Conservation (phyloP, 2,113 vertebrate genomes). For the Phylloscopus trochilus region DNA sequence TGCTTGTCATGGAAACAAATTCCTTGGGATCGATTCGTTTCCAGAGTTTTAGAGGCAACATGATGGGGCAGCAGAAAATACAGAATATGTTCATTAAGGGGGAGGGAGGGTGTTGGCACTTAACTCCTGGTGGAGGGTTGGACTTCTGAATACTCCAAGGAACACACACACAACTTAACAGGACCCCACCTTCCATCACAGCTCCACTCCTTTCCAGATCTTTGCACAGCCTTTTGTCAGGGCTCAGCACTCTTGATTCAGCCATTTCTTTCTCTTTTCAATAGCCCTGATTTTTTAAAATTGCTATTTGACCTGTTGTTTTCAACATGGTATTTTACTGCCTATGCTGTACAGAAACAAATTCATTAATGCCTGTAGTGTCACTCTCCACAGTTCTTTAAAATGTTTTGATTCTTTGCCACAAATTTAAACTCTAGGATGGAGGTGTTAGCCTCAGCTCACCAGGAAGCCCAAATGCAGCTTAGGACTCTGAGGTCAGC, state of each 20-base stretch:
- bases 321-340: neutral
- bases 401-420: neutral
- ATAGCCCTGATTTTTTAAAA: neutral
- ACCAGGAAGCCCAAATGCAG: neutral
- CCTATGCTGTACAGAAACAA: neutral
- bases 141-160: neutral
- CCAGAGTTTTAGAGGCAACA: neutral
- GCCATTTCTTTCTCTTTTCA: neutral
- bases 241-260: neutral
- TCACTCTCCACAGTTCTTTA: neutral
- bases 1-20: slow-evolving; percentile 36
- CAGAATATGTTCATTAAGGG: neutral
- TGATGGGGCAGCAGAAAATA: neutral
- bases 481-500: neutral
- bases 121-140: neutral
- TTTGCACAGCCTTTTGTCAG: neutral
- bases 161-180: neutral
- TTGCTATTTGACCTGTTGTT: neutral
- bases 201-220: neutral
- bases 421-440: neutral
- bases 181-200: neutral
- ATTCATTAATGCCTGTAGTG: neutral
- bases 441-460: neutral
- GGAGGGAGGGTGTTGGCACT: neutral
- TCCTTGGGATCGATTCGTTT: slow-evolving; percentile 23